Evolutionary conservation across 2,888 invertebrate species (phyloP).

Genomic region (Galerucella pusilla): DNA sequence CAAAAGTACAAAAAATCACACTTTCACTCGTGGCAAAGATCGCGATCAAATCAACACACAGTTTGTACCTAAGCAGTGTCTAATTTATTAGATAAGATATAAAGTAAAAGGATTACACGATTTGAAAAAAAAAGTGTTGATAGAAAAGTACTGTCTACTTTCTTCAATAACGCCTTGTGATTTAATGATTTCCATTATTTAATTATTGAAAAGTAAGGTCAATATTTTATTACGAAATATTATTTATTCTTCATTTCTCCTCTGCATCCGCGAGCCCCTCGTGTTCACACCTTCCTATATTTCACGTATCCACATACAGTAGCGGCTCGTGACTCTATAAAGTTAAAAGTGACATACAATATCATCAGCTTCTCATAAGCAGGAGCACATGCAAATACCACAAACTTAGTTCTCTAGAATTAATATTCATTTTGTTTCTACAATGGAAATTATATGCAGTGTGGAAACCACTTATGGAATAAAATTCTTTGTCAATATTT

Average conservation of each 20-base stretch:
- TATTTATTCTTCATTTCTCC: background rate
- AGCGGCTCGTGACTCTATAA: too few species aligned
- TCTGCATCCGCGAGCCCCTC: too few species aligned
- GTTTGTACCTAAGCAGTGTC: background rate
- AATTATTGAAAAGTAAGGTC: background rate
- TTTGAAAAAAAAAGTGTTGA: background rate
- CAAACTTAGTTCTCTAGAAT: too few species aligned
- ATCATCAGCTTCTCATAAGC: too few species aligned
- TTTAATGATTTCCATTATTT: background rate
- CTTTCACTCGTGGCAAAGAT: background rate
- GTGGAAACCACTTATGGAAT: too few species aligned
- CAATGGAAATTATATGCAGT: too few species aligned
- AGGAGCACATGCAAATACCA: too few species aligned
- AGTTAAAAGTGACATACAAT: too few species aligned
- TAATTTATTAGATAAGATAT: background rate
- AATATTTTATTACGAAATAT: background rate
- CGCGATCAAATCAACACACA: slow-evolving; percentile 5
- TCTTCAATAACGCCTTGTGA: background rate
- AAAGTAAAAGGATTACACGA: background rate
- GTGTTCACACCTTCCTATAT: too few species aligned
- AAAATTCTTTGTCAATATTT: too few species aligned
- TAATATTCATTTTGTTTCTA: too few species aligned
- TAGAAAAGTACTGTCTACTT: background rate
- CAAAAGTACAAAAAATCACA: background rate
- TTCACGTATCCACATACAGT: too few species aligned